Evolutionary conservation across 2,797 vertebrate genomes (phyloP), one percentile per base, ranked within the genome.

Genomic region (Manis javanica): DNA sequence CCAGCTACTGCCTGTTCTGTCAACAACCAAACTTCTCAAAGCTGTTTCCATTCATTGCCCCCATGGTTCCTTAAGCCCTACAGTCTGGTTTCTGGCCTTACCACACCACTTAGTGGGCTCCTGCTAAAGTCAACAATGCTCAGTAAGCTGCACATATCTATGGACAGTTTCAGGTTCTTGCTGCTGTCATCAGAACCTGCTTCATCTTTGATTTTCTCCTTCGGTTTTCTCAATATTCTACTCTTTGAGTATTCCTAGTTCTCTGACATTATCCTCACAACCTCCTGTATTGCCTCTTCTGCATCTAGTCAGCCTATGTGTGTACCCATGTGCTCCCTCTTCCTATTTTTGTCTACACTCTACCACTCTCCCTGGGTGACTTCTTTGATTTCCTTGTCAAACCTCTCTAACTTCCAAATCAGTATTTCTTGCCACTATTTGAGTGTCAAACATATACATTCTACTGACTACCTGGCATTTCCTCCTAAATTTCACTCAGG

Each of bases 181-280:
- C 46, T 49, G 79, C 39, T 59, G 63, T 51, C 0, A 11, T 39
- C 66, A 39, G 10, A 69, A 51, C 39, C 21, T 34, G 63, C 42
- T 92, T 64, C 68, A 81, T 57, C 87, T 96, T 24, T 90, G 66
- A 94, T n/a, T 55, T 72, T 82, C 49, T 74, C 13, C 24, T 95
- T 39, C 34, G n/a, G 19, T 72, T 90, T 75, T 91, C 42, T 86
- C 51, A 57, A 79, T 26, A 64, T 59, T 74, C 7, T 37, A 31
- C 46, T 78, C 34, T 26, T 51, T 59, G 31, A 53, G 82, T 51
- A 92, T 83, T 63, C 59, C 46, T 42, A 39, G 31, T 61, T 82
- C 63, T 82, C 92, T 83, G 66, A 24, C 5, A 8, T 59, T 29
- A 37, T 85, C 79, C 68, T 64, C 71, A 42, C 55, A 42, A 42